phyloP scores from a whole-genome alignment of 1,140 invertebrate species.

The Brachionus sp. region DNA sequence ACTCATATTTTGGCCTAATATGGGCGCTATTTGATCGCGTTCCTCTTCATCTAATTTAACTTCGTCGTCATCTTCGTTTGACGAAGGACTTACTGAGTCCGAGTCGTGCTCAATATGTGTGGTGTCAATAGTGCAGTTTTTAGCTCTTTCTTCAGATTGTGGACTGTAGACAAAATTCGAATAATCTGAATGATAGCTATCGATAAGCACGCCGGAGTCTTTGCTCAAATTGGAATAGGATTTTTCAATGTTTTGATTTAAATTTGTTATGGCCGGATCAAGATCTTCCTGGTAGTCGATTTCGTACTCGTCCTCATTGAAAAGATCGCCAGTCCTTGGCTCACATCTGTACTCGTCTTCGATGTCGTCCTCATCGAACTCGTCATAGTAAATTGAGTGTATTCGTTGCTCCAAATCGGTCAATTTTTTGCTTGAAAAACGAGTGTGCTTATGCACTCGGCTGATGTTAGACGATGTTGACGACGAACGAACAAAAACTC shows the following conservation, averaged over 20 bases:
- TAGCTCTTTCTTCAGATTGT: background rate
- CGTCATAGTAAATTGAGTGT: background rate
- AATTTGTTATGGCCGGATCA: background rate
- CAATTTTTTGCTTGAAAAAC: background rate
- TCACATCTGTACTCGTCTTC: background rate
- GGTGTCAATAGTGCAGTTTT: background rate
- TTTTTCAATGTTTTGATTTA: conserved; percentile 29
- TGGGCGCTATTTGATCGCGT: background rate
- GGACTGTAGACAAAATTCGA: background rate
- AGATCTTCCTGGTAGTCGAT: conserved; percentile 2
- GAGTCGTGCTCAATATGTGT: background rate
- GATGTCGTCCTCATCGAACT: background rate
- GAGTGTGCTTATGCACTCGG: background rate
- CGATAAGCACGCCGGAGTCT: conserved; percentile 28
- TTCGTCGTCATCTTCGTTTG: conserved; percentile 26
- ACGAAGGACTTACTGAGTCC: background rate
- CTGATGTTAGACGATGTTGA: background rate
- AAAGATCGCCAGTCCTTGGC: background rate
- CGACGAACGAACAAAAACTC: background rate
- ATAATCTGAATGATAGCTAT: conserved; percentile 26
- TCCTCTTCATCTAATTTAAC: background rate
- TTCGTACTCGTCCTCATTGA: conserved; percentile 32
- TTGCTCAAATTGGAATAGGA: conserved; percentile 45
- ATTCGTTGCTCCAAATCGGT: background rate
- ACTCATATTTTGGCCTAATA: conserved; percentile 8